Evolutionary conservation across 1,140 invertebrate species (phyloP).

Genomic region (Pissodes strobi): DNA sequence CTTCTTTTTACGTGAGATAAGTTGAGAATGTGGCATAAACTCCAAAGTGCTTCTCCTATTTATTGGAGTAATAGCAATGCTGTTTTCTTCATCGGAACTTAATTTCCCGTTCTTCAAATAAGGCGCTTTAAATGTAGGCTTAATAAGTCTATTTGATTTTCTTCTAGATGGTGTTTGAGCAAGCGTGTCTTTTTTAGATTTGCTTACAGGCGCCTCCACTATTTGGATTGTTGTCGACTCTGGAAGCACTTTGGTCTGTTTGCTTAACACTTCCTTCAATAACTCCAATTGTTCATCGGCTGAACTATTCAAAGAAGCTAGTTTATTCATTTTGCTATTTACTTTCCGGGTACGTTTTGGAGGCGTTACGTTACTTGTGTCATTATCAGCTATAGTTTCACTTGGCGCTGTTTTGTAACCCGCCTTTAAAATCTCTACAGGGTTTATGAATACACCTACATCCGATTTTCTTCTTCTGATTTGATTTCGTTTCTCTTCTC

Average conservation of each 20-base stretch:
- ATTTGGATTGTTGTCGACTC: not conserved
- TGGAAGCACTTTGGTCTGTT: not conserved
- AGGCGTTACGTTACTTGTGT: not conserved
- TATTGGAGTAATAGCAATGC: not conserved
- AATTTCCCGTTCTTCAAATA: not conserved
- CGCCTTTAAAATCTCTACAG: not conserved
- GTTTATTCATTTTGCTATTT: not conserved
- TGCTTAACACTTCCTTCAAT: constrained; percentile 11
- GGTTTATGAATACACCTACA: constrained; percentile 21
- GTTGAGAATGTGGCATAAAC: constrained; percentile 34
- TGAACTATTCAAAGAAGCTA: constrained; percentile 17
- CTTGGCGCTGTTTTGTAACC: not conserved
- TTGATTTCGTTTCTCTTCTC: constrained; percentile 15
- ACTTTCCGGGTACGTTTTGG: constrained; percentile 7
- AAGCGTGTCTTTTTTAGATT: not conserved
- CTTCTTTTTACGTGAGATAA: constrained; percentile 28
- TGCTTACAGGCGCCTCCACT: not conserved
- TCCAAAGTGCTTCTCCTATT: constrained; percentile 47
- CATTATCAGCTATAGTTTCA: not conserved
- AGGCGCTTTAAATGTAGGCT: not conserved
- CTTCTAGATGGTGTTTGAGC: constrained; percentile 6
- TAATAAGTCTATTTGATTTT: constrained; percentile 17
- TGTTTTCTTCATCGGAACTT: not conserved
- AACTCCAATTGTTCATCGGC: constrained; percentile 26
- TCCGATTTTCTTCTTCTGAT: constrained; percentile 15